phyloP scores from a whole-genome alignment of 2,797 vertebrate genomes.

The Pipistrellus kuhlii region DNA sequence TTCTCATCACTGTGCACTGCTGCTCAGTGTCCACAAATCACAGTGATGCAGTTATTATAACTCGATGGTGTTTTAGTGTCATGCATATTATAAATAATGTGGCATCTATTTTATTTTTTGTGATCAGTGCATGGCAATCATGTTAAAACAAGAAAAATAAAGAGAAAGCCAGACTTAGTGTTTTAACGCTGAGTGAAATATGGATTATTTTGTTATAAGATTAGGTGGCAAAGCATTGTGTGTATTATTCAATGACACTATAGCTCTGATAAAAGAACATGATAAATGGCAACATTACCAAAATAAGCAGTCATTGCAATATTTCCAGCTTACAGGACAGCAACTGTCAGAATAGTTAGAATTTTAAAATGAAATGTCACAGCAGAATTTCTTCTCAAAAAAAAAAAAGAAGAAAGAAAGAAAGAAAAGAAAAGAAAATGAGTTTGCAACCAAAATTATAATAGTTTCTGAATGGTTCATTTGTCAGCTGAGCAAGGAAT shows the following conservation, averaged over 20 bases:
- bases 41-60: background rate
- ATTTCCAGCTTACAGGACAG: background rate
- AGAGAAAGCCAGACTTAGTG: background rate
- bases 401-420: too few species aligned
- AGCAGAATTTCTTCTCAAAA: background rate
- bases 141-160: background rate
- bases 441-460: background rate
- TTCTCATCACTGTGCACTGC: too few species aligned
- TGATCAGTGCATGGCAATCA: background rate
- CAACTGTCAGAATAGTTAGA: background rate
- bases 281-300: background rate
- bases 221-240: background rate
- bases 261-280: background rate
- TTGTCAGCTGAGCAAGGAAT: background rate
- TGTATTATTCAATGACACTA: background rate
- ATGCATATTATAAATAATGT: background rate
- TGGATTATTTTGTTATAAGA: slow-evolving; percentile 1
- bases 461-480: slow-evolving; percentile 7
- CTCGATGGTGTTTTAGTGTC: background rate
- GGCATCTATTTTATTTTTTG: background rate
- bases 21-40: background rate
- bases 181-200: background rate
- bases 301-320: slow-evolving; percentile 2
- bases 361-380: slow-evolving; percentile 9
- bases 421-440: background rate